Conservation (phyloP, 2,888 invertebrate species). For the Bhutanitis thaidina region DNA sequence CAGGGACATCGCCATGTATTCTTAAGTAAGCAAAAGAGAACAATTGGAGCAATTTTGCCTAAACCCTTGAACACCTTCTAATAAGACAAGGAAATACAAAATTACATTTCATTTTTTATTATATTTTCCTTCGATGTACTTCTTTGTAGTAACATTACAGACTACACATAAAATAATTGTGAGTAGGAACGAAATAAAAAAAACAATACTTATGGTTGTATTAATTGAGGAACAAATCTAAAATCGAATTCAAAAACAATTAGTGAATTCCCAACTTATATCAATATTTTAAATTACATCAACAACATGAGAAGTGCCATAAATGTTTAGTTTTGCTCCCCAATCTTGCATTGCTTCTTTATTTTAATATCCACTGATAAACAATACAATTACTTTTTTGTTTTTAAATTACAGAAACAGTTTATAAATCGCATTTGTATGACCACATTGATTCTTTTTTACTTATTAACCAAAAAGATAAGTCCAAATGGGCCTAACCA, state of each 20-base stretch:
- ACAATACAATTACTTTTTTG: slow-evolving; percentile 40
- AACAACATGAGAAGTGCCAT: slow-evolving; percentile 30
- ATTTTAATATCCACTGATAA: slow-evolving; percentile 48
- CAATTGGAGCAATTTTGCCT: slow-evolving; percentile 53
- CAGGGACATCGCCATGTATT: slow-evolving; percentile 61
- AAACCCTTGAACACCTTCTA: slow-evolving; percentile 61
- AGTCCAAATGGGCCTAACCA: neutral
- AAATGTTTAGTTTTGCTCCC: slow-evolving; percentile 67
- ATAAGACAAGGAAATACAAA: slow-evolving; percentile 6
- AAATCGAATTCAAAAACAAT: slow-evolving; percentile 25
- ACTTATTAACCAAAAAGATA: neutral
- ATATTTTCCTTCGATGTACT: neutral
- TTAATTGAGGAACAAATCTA: slow-evolving; percentile 71
- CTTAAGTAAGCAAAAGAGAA: slow-evolving; percentile 50
- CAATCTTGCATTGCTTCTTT: slow-evolving; percentile 53
- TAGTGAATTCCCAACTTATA: neutral
- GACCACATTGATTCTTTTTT: neutral
- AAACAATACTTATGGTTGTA: slow-evolving; percentile 38
- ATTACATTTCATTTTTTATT: neutral
- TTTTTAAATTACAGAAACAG: slow-evolving; percentile 43
- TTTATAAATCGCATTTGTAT: slow-evolving; percentile 46
- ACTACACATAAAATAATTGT: neutral
- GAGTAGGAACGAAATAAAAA: slow-evolving; percentile 15
- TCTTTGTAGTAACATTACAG: neutral
- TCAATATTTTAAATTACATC: neutral